Evolutionary conservation across 2,797 vertebrate genomes (phyloP).

Genomic region (Kryptolebias ocellatus): DNA sequence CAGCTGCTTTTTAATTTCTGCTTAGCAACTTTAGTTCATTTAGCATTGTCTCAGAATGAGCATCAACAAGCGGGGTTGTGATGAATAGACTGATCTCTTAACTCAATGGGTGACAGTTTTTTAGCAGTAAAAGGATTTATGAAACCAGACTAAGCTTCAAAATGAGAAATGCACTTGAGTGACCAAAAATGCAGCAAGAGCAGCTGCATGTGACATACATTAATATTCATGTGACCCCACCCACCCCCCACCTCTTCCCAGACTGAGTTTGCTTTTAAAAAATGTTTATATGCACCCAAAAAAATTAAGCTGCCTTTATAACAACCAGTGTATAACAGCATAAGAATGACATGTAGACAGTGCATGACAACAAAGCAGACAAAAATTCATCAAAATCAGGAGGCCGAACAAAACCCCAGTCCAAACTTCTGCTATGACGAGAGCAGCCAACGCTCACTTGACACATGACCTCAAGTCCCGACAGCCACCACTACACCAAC

Average conservation of each 20-base stretch:
- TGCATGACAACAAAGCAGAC: slow-evolving; percentile 11
- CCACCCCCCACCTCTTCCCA: slow-evolving; percentile 7
- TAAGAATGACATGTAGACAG: slow-evolving; percentile 10
- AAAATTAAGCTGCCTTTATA: neutral
- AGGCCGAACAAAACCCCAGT: slow-evolving; percentile 18
- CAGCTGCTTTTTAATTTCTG: neutral
- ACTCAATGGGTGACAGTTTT: slow-evolving; percentile 23
- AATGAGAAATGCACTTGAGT: slow-evolving; percentile 19
- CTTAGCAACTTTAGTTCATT: slow-evolving; percentile 8
- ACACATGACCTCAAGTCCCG: slow-evolving; percentile 66
- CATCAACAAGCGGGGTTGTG: neutral
- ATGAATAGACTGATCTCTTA: slow-evolving; percentile 26
- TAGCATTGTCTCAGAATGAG: slow-evolving; percentile 10
- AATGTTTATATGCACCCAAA: neutral
- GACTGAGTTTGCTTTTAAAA: slow-evolving; percentile 2
- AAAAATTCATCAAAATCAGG: slow-evolving; percentile 2
- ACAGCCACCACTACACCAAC: slow-evolving; percentile 46
- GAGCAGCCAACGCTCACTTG: slow-evolving; percentile 49
- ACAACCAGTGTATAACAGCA: neutral
- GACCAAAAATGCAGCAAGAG: slow-evolving; percentile 28
- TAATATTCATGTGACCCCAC: slow-evolving; percentile 69
- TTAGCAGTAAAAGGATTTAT: slow-evolving; percentile 26
- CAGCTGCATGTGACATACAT: slow-evolving; percentile 51
- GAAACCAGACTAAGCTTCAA: slow-evolving; percentile 35
- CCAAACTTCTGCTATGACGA: slow-evolving; percentile 49